Evolutionary conservation across 2,888 invertebrate species (phyloP).

Genomic region (Pristionchus arcanus): DNA sequence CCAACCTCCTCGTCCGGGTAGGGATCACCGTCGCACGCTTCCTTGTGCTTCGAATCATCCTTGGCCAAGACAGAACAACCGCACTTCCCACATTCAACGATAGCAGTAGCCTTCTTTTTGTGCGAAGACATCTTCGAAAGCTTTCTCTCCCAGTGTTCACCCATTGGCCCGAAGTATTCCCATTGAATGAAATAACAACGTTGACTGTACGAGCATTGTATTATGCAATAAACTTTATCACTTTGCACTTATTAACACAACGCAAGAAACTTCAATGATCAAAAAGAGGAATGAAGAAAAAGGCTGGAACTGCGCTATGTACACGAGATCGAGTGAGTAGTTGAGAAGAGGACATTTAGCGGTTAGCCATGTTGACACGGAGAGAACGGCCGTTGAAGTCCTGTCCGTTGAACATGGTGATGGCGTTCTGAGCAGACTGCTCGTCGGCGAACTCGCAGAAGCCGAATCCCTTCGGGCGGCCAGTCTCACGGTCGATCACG

Average conservation of each 20-base stretch:
- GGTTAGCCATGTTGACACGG: constrained; percentile 77
- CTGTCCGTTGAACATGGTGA: constrained; percentile 71
- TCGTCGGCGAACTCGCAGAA: constrained; percentile 78
- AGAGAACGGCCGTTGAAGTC: constrained; percentile 77
- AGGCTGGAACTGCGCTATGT: constrained; percentile 42
- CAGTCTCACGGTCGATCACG: constrained; percentile 77
- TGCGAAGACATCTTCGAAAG: constrained; percentile 55
- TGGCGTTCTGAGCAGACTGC: constrained; percentile 73
- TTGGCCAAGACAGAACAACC: constrained; percentile 59
- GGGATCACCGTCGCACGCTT: constrained; percentile 8
- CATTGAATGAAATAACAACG: constrained; percentile 38
- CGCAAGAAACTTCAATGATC: constrained; percentile 29
- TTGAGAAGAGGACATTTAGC: constrained; percentile 36
- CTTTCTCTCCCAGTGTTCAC: neutral
- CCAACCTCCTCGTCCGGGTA: constrained; percentile 32
- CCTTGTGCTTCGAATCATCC: constrained; percentile 58
- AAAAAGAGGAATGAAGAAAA: constrained; percentile 48
- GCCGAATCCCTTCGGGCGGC: constrained; percentile 78
- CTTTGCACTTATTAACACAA: constrained; percentile 30
- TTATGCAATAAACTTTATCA: constrained; percentile 35
- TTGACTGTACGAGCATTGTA: neutral
- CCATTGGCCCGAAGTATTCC: neutral
- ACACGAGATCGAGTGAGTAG: constrained; percentile 53
- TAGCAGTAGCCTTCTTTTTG: constrained; percentile 60
- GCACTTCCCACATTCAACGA: constrained; percentile 61